Evolutionary conservation across 2,888 invertebrate genomes (phyloP), one percentile per base, ranked within the genome.

Genomic region (Synanthedon tipuliformis): DNA sequence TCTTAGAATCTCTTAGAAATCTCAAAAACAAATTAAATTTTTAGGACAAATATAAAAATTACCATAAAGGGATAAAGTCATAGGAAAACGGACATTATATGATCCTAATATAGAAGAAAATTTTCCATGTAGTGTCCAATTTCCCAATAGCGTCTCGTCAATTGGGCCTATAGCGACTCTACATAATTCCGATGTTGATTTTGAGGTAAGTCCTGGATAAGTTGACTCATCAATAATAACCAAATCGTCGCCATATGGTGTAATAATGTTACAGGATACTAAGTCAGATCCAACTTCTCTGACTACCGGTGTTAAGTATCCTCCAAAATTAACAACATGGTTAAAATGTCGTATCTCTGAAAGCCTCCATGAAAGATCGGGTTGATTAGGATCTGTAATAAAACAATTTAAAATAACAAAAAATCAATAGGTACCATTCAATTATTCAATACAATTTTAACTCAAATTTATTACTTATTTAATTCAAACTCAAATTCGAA

Each of bases 61-160:
- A 75, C 75, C 66, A 53, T 75, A 75, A 8, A 73, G 55, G 51
- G 55, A 57, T 51, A 74, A 64, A 41, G 54, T 57, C 53, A 74
- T 56, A 12, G 75, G 73, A 3, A 61, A 54, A 15, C 51, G 58
- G n/a, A 56, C 54, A 64, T 73, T 66, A 52, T 53, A 54, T 10
- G 65, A 52, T 41, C 62, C 65, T 0, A 11, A 1, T 5, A 53
- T 0, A 4, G 10, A 41, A 11, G 57, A 27, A 41, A 69, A 73
- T 52, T 55, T 56, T n/a, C 68, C 72, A 54, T 70, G 69, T 7
- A 75, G 53, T 11, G 58, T 55, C 77, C 77, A 77, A 12, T 66
- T 51, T 4, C 73, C 75, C 16, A 76, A 51, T 52, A 62, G 58
- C 1, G 53, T 50, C 0, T 11, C 40, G 10, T 63, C 58, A 10